Conservation (phyloP, 1,140 invertebrate genomes). For the Melanaphis sacchari region DNA sequence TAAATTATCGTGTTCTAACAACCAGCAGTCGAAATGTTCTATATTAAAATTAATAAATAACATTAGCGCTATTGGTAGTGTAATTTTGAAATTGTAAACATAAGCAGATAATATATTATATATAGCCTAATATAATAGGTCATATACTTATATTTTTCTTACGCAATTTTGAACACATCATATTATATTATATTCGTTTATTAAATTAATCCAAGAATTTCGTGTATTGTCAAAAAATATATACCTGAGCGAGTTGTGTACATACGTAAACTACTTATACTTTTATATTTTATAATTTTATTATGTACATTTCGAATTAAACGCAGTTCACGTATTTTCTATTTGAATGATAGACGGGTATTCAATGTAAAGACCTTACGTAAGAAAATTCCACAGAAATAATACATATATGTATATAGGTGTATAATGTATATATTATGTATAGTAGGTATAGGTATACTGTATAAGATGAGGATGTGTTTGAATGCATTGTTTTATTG, state of each 20-base stretch:
- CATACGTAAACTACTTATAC: background rate
- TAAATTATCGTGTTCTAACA: background rate
- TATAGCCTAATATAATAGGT: too few relatives aligned
- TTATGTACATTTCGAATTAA: background rate
- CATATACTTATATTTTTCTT: background rate
- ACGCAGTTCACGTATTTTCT: background rate
- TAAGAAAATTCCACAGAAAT: background rate
- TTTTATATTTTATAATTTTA: background rate
- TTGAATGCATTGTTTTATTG: slow-evolving; percentile 25
- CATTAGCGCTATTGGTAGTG: background rate
- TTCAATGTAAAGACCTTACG: background rate
- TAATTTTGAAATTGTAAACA: background rate
- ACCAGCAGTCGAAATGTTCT: background rate
- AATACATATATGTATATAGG: background rate
- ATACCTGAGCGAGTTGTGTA: background rate
- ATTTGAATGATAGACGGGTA: background rate
- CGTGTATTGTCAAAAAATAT: background rate
- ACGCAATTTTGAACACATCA: background rate
- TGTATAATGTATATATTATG: background rate
- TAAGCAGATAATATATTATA: background rate
- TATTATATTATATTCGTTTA: background rate
- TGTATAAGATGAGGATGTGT: background rate
- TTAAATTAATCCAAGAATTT: background rate
- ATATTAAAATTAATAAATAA: background rate
- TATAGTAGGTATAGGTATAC: background rate